Evolutionary conservation across 1,140 invertebrate genomes (phyloP), one percentile per base, ranked within the genome.

Genomic region (Drosophila lacteicornis): DNA sequence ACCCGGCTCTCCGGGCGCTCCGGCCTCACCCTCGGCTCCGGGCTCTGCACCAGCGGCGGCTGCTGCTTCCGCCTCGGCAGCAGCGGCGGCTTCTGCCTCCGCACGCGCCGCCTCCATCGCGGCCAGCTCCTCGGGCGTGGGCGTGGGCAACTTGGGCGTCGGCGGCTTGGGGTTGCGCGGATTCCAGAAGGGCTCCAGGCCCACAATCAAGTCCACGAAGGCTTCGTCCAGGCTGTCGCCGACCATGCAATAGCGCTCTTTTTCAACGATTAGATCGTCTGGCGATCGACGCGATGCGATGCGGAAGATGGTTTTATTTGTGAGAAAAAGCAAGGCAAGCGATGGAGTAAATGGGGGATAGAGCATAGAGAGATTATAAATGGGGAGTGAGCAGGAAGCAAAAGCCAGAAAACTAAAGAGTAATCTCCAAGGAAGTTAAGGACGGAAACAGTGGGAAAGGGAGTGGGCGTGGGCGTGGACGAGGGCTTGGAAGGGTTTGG

Each of bases 211-310:
- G 93, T 99, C 98, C 92, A 98, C 95, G 95, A 99, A 99, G 75
- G 99, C 98, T 92, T 96, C 95, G 94, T 99, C 99, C 95, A 99
- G 95, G 94, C 99, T 98, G 94, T 99, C 98, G 84, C 97, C 97
- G 94, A 99, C 98, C 91, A 97, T 96, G 94, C 99, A 99, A 96
- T 97, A 99, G 94, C 97, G 97, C 95, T 99, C 98, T 95, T 99
- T 99, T 94, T 99, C 98, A 93, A 96, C 96, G 94, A 99, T 97
- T 94, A 99, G 95, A 94, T 99, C 99, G 96, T 99, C 99, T 99
- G 96, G 33, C 60, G 49, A 46, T 75, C 42, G 33, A 83, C 49
- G 51, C 70, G 60, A 66, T 25, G 22, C 22, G 22, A 25, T 53
- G 59, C 47, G 65, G 36, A 27, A 53, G 63, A 65, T 67, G 74